These are phyloP conservation scores for Erythrolamprus reginae DNA, from an alignment of 2,113 vertebrate species.

Conservation along the genomic window DNA sequence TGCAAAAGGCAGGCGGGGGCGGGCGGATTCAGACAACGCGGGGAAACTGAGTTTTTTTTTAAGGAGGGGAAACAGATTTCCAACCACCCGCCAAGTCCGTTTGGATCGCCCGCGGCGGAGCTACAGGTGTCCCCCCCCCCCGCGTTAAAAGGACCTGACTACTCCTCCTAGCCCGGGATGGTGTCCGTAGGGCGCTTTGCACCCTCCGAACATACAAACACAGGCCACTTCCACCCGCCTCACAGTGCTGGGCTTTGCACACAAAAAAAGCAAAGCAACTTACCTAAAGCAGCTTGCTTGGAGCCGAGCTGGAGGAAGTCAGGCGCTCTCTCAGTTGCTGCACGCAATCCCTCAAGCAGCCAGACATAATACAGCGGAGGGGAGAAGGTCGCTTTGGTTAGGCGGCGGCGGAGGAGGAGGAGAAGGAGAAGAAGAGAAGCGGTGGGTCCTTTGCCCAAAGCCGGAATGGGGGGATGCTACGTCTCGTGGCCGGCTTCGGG, in stretches of 20 bases:
- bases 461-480: slow-evolving; percentile 37
- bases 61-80: background rate
- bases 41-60: slow-evolving; percentile 49
- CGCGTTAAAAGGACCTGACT: too few species aligned
- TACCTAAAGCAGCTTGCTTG: slow-evolving; percentile 75
- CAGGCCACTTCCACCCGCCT: too few species aligned
- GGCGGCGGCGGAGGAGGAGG: slow-evolving; percentile 44
- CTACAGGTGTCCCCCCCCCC: slow-evolving; percentile 89
- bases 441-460: slow-evolving; percentile 65
- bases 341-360: slow-evolving; percentile 77
- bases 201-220: too few species aligned
- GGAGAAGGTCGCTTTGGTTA: slow-evolving; percentile 81
- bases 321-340: slow-evolving; percentile 76
- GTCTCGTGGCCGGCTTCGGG: slow-evolving; percentile 73
- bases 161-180: slow-evolving; percentile 47
- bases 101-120: slow-evolving; percentile 69
- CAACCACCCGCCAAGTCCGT: slow-evolving; percentile 57
- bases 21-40: slow-evolving; percentile 31
- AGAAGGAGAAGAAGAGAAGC: slow-evolving; percentile 42
- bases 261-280: too few species aligned
- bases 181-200: background rate
- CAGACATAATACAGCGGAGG: slow-evolving; percentile 75
- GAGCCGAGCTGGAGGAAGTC: slow-evolving; percentile 72
- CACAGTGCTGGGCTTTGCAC: too few species aligned
- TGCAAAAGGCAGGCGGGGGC: slow-evolving; percentile 17